phyloP scores from a whole-genome alignment of 2,797 vertebrate species.

The Phrynocephalus guinanensis region DNA sequence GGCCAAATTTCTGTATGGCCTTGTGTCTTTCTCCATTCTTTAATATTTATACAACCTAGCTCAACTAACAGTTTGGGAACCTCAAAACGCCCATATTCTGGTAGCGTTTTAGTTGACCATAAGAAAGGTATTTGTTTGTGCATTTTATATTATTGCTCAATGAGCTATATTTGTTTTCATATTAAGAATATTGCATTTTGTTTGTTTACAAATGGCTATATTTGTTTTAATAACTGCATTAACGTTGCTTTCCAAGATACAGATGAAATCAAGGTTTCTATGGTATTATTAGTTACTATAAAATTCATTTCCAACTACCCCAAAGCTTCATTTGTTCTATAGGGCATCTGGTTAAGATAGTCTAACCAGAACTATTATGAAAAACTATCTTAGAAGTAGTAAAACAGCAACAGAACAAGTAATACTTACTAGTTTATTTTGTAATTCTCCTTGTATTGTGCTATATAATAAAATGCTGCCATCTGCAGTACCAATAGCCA shows the following conservation, averaged over 20 bases:
- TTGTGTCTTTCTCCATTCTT: neutral
- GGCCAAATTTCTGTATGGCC: neutral
- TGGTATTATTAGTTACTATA: neutral
- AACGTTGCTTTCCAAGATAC: neutral
- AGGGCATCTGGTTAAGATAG: neutral
- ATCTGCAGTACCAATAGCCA: constrained; percentile 96
- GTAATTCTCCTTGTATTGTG: constrained; percentile 91
- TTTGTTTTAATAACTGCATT: no score
- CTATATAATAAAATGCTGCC: constrained; percentile 97
- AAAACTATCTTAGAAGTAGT: neutral
- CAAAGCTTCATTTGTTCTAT: neutral
- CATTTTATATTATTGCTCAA: no score
- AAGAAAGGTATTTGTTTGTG: no score
- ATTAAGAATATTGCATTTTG: no score
- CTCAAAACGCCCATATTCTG: neutral
- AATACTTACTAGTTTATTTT: constrained; percentile 92
- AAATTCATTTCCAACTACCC: neutral
- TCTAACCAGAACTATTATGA: neutral
- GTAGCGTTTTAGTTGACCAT: neutral
- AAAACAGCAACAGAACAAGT: neutral
- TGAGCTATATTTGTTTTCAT: no score
- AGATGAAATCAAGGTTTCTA: neutral
- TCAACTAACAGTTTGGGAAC: neutral
- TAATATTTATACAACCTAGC: neutral
- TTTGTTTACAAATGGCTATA: no score